Evolutionary conservation across 2,888 invertebrate species (phyloP).

Genomic region (Synergus itoensis): DNA sequence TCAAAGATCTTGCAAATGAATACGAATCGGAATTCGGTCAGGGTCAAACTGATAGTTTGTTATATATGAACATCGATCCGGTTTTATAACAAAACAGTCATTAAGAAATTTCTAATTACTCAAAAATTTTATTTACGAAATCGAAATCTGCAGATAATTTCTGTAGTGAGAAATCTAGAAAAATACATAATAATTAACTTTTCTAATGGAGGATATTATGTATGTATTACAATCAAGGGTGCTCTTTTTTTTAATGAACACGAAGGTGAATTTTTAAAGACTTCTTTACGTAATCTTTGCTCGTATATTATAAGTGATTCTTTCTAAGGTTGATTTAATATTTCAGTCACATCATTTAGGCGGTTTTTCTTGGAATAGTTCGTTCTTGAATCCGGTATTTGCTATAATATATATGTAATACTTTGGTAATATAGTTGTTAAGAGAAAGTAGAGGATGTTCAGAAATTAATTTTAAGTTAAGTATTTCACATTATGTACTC

Average conservation of each 20-base stretch:
- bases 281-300: neutral
- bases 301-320: neutral
- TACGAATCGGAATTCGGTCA: constrained; percentile 27
- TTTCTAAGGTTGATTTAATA: neutral
- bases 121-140: neutral
- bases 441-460: neutral
- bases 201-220: neutral
- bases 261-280: neutral
- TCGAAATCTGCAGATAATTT: no score
- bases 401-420: constrained; percentile 5
- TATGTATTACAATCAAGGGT: neutral
- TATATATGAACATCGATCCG: neutral
- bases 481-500: neutral
- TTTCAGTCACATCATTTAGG: constrained; percentile 39
- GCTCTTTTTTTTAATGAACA: neutral
- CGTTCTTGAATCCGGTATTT: constrained; percentile 21
- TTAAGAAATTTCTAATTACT: neutral
- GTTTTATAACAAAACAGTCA: constrained; percentile 8
- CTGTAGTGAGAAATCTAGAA: neutral
- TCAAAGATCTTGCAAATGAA: constrained; percentile 6
- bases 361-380: constrained; percentile 29
- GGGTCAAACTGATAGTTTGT: constrained; percentile 9
- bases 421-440: neutral
- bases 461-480: neutral
- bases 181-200: no score